Evolutionary conservation across 2,888 invertebrate species (phyloP), one percentile per base, ranked within the genome.

Genomic region (Vanessa cardui): DNA sequence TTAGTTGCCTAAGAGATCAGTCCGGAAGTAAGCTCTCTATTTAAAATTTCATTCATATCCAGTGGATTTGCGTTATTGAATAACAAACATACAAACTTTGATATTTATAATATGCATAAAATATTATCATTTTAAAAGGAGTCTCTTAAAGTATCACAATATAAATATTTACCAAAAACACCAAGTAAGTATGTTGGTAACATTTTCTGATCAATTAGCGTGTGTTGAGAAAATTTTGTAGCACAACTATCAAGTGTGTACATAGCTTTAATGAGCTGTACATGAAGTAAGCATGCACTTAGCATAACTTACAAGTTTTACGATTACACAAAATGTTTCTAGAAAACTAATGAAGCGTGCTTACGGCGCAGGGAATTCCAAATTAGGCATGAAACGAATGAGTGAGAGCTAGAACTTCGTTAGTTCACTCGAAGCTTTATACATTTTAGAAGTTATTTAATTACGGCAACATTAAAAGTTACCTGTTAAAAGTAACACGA

Each of bases 261-360:
- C 45, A 46, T 20, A 44, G 39, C 61, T 50, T 49, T 58, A 49
- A 54, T 62, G 62, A 49, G 46, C 66, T 50, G 33, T 46, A 46
- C 52, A 58, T 58, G 64, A 64, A 56, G 66, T 62, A 50, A 66
- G 50, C 58, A 58, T 62, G 20, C 66, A 66, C 56, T 66, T 66
- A 66, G 62, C 66, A 62, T 62, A 66, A 66, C 66, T 66, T 62
- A 58, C 18, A 58, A 58, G 62, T 58, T 66, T 66, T 66, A 66
- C 58, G 62, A 62, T 58, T 56, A 31, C 61, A 45, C 46, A 49
- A 26, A 65, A 56, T 66, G 61, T 33, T 49, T 16, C 58, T 39
- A 50, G 62, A 58, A 58, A 62, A 21, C 39, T 62, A 62, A 66
- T 62, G 54, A 66, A 61, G 49, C 33, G 61, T 61, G 45, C 52